Evolutionary conservation across 2,113 vertebrate genomes (phyloP).

Genomic region (Neomonachus schauinslandi): DNA sequence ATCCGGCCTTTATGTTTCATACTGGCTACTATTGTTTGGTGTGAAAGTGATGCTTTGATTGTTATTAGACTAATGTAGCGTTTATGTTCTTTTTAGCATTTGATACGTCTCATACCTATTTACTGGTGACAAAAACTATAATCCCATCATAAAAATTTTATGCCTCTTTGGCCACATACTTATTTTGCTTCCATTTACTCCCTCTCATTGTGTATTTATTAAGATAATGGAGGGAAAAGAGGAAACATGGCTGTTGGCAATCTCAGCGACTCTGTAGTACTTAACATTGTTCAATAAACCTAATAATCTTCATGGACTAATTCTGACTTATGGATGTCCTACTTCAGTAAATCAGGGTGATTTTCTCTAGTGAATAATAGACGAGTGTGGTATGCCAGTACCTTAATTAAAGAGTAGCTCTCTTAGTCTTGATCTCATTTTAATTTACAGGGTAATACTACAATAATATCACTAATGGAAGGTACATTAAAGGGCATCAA

Average conservation of each 20-base stretch:
- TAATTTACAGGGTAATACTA: constrained; percentile 89
- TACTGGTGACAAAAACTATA: constrained; percentile 57
- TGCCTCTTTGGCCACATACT: constrained; percentile 67
- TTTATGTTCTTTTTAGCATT: constrained; percentile 65
- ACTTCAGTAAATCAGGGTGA: constrained; percentile 89
- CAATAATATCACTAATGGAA: constrained; percentile 91
- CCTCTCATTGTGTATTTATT: constrained; percentile 77
- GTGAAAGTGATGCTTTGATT: background rate
- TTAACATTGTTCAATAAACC: constrained; percentile 84
- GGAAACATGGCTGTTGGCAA: constrained; percentile 75
- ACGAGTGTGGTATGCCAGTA: constrained; percentile 85
- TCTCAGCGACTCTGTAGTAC: constrained; percentile 76
- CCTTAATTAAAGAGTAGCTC: constrained; percentile 92
- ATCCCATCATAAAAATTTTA: background rate
- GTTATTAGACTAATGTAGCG: background rate
- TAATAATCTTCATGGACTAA: constrained; percentile 85
- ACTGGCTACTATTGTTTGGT: background rate
- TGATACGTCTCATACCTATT: constrained; percentile 43
- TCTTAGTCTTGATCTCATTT: constrained; percentile 89
- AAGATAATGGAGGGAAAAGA: constrained; percentile 74
- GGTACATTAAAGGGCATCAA: constrained; percentile 90
- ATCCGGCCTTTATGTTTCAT: background rate
- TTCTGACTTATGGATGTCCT: constrained; percentile 85
- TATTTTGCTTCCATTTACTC: constrained; percentile 74
- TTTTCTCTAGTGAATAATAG: constrained; percentile 89